Evolutionary conservation across 2,797 vertebrate species (phyloP).

Genomic region (Sphenopsis melanotis): DNA sequence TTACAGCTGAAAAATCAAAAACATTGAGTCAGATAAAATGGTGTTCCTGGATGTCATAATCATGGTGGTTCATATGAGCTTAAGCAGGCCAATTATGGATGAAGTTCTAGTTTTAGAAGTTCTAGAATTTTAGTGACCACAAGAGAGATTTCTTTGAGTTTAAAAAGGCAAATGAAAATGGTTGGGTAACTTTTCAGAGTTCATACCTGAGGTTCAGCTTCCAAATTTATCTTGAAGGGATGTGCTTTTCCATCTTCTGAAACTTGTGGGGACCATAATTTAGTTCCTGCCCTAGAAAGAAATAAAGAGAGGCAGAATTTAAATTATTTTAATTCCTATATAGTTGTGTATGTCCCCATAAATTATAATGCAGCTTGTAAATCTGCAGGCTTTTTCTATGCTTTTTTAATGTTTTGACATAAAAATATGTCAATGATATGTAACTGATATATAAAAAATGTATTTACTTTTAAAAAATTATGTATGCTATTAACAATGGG

Average conservation of each 20-base stretch:
- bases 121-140: not conserved
- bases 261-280: conserved; percentile 89
- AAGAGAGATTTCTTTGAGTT: not conserved
- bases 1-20: not conserved
- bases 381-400: not conserved
- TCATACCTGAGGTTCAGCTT: conserved; percentile 90
- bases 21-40: not conserved
- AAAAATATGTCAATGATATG: not conserved
- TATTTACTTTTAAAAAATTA: not conserved
- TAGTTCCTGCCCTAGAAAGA: conserved; percentile 81
- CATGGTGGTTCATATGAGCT: not conserved
- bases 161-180: not conserved
- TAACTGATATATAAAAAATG: not conserved
- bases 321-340: not conserved
- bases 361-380: not conserved
- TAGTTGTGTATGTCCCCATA: not conserved
- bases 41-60: not conserved
- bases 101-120: not conserved
- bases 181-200: not conserved
- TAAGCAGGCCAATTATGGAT: not conserved
- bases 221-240: conserved; percentile 91
- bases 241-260: conserved; percentile 82
- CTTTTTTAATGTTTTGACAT: not conserved
- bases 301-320: not conserved
- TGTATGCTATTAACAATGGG: not conserved